Percentiles rank a stretch among this genome's conserved stretches.
Evolutionary conservation across 2,797 vertebrate genomes (phyloP).

Genomic region (Schizothorax lantsangensis): DNA sequence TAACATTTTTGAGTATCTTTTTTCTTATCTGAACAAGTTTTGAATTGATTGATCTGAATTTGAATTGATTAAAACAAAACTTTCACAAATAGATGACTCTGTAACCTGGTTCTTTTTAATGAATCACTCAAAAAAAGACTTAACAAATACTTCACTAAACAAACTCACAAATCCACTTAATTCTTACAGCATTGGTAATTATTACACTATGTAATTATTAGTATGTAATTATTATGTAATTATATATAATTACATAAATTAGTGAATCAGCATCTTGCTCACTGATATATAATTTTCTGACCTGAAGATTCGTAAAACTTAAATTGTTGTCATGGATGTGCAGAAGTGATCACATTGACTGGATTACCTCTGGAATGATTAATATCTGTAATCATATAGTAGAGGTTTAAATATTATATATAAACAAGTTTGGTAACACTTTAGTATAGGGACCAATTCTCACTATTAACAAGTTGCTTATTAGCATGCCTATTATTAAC

Average conservation of each 20-base stretch:
- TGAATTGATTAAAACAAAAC: background rate
- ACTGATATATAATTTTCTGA: background rate
- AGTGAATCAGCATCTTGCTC: background rate
- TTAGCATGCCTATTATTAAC: background rate
- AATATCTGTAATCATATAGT: background rate
- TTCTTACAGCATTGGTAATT: too few species aligned
- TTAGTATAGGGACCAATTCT: background rate
- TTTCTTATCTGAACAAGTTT: background rate
- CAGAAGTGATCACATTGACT: background rate
- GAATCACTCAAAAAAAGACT: background rate
- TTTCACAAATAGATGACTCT: background rate
- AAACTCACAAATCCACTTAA: too few species aligned
- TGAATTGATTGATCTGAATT: background rate
- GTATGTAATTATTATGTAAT: background rate
- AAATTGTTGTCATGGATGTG: background rate
- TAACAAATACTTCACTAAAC: too few species aligned
- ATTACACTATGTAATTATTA: background rate
- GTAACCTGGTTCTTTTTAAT: background rate
- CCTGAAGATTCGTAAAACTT: background rate
- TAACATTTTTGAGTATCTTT: background rate
- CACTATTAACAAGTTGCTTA: background rate
- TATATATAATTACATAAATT: background rate
- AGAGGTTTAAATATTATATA: background rate
- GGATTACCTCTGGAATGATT: background rate
- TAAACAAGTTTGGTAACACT: background rate